These are phyloP conservation scores for Germaria angustata DNA, from an alignment of 2,888 invertebrate species.

Conservation along the genomic window DNA sequence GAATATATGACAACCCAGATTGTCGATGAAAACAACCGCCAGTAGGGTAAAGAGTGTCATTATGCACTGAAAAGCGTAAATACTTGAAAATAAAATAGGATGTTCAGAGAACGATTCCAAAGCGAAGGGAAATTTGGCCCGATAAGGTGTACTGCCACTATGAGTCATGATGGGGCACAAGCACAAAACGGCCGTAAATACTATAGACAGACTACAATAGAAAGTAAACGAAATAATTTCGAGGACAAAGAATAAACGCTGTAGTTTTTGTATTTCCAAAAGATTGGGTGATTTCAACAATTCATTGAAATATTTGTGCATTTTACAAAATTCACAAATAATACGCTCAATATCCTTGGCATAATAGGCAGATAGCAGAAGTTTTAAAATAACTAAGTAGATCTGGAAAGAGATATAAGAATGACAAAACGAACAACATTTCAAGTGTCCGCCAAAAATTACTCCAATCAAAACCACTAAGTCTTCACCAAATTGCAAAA, in stretches of 20 bases:
- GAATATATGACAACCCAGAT: slow-evolving; percentile 69
- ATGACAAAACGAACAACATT: too few relatives aligned
- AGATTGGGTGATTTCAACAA: slow-evolving; percentile 57
- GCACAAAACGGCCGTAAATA: slow-evolving; percentile 70
- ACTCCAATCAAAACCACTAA: slow-evolving; percentile 70
- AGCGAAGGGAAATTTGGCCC: slow-evolving; percentile 71
- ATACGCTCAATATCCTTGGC: slow-evolving; percentile 70
- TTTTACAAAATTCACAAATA: slow-evolving; percentile 55
- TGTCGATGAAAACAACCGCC: slow-evolving; percentile 71
- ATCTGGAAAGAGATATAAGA: slow-evolving; percentile 71
- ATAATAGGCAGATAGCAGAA: slow-evolving; percentile 54
- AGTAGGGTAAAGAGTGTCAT: slow-evolving; percentile 69
- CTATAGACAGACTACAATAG: slow-evolving; percentile 53
- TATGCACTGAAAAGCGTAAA: slow-evolving; percentile 70
- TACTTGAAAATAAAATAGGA: slow-evolving; percentile 49
- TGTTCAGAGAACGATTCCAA: slow-evolving; percentile 64
- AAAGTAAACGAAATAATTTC: slow-evolving; percentile 67
- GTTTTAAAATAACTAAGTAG: slow-evolving; percentile 70
- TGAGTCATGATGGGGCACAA: slow-evolving; percentile 71
- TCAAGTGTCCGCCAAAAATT: slow-evolving; percentile 30
- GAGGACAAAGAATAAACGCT: slow-evolving; percentile 69
- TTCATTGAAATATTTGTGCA: slow-evolving; percentile 50
- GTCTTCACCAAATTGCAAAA: slow-evolving; percentile 70
- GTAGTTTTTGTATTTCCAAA: slow-evolving; percentile 63
- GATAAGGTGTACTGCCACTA: slow-evolving; percentile 69